Evolutionary conservation across 92 coral and sea anemone genomes (phyloP).

Genomic region (Muricea muricata): DNA sequence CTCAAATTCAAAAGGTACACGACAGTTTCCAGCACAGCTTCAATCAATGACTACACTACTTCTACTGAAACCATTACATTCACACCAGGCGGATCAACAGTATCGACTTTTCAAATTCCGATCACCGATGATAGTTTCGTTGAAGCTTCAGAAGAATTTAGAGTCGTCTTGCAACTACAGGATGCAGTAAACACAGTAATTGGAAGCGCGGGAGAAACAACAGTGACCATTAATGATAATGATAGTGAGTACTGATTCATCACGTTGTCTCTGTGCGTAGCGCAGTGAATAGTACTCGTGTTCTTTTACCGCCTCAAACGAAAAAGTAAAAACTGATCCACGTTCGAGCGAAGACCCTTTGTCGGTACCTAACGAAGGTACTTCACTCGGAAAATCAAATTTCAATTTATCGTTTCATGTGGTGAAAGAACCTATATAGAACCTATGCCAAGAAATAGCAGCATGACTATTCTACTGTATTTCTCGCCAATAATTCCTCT

Average conservation of each 20-base stretch:
- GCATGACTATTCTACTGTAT: no score
- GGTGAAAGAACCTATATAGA: no score
- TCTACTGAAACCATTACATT: constrained; percentile 2
- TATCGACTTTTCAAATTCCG: background rate
- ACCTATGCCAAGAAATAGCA: no score
- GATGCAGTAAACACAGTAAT: constrained; percentile 14
- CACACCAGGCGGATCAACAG: background rate
- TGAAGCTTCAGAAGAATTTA: constrained; percentile 45
- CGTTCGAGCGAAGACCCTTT: no score
- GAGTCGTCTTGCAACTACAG: background rate
- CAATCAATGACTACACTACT: background rate
- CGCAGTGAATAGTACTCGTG: background rate
- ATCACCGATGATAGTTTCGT: constrained; percentile 38
- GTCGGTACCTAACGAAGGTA: no score
- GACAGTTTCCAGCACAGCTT: constrained; percentile 8
- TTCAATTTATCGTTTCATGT: no score
- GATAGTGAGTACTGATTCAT: constrained; percentile 38
- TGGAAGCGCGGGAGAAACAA: constrained; percentile 7
- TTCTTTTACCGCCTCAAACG: background rate
- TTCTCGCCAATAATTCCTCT: no score
- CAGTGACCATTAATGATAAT: constrained; percentile 51
- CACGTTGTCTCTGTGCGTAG: no score
- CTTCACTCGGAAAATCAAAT: no score
- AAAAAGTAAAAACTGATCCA: no score
- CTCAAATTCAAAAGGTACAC: background rate